phyloP scores from a whole-genome alignment of 2,888 invertebrate species.

The Seira sanloemensis region DNA sequence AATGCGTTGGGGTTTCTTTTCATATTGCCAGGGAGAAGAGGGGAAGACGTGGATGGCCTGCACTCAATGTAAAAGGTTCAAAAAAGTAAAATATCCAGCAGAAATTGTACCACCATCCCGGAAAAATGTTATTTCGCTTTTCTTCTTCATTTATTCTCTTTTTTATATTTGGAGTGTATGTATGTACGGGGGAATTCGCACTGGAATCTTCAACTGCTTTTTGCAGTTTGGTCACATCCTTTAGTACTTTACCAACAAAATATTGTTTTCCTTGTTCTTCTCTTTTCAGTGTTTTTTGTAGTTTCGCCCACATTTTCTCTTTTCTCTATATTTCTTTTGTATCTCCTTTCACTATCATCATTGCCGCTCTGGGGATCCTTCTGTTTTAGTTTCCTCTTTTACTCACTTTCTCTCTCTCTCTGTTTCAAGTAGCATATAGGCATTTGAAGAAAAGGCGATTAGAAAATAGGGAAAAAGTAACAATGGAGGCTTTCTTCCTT shows the following conservation, averaged over 20 bases:
- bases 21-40: not conserved
- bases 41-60: slow-evolving; percentile 21
- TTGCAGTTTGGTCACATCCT: slow-evolving; percentile 60
- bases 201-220: too few species aligned
- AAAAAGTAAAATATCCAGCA: too few species aligned
- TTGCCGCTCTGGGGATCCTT: not conserved
- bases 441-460: too few species aligned
- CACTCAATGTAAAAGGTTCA: too few species aligned
- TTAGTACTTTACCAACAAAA: slow-evolving; percentile 47
- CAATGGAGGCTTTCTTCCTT: too few species aligned
- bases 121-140: too few species aligned
- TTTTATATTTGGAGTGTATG: too few species aligned
- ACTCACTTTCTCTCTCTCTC: not conserved
- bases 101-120: too few species aligned
- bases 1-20: slow-evolving; percentile 1
- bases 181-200: too few species aligned
- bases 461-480: too few species aligned
- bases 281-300: not conserved
- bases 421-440: not conserved
- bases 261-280: slow-evolving; percentile 53
- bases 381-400: not conserved
- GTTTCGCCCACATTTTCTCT: slow-evolving; percentile 12
- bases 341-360: slow-evolving; percentile 23
- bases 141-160: too few species aligned
- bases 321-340: not conserved